These are phyloP conservation scores for Didymodactylos carnosus DNA, from an alignment of 2,888 invertebrate genomes.

Conservation along the genomic window DNA sequence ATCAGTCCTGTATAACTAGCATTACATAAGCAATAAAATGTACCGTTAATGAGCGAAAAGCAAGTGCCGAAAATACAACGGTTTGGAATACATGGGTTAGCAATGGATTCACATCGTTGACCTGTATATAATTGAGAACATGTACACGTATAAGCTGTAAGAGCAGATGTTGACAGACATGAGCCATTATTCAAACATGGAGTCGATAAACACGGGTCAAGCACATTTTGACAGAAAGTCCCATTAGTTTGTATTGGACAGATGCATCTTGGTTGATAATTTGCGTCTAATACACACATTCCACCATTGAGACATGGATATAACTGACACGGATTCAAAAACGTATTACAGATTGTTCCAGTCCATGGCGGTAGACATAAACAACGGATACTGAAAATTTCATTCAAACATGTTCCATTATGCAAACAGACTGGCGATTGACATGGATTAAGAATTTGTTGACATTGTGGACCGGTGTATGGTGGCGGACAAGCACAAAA, in stretches of 20 bases:
- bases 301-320: neutral
- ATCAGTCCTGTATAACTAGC: neutral
- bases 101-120: neutral
- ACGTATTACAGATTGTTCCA: neutral
- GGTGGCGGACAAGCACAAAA: constrained; percentile 5
- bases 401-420: neutral
- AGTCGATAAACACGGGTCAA: neutral
- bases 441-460: constrained; percentile 1
- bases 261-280: neutral
- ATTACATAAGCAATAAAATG: neutral
- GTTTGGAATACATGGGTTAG: constrained; percentile 5
- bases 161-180: neutral
- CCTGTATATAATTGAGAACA: constrained; percentile 5
- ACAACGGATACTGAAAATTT: neutral
- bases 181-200: neutral
- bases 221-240: neutral
- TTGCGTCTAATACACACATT: neutral
- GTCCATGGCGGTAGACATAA: neutral
- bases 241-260: neutral
- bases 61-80: neutral
- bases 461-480: constrained; percentile 7
- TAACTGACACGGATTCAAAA: neutral
- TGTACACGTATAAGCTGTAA: neutral
- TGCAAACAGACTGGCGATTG: constrained; percentile 1
- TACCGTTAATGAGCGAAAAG: neutral